Conservation (phyloP, 2,797 vertebrate genomes). For the Sphaeramia orbicularis region DNA sequence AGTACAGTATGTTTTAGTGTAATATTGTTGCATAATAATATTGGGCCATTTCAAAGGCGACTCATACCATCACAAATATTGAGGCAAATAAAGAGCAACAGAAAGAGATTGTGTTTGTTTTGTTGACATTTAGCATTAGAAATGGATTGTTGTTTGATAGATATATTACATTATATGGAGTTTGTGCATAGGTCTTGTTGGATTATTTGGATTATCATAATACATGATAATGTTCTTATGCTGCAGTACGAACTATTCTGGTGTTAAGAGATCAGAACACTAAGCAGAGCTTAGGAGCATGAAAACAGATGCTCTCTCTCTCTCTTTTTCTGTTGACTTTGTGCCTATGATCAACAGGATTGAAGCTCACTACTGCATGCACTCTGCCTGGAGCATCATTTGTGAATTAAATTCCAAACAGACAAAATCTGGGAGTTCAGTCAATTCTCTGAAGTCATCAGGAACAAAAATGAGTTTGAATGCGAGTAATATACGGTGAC, state of each 20-base stretch:
- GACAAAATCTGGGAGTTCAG: constrained; percentile 52
- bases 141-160: constrained; percentile 77
- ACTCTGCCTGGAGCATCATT: constrained; percentile 23
- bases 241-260: constrained; percentile 56
- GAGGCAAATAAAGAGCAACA: constrained; percentile 35
- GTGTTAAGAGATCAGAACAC: constrained; percentile 57
- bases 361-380: constrained; percentile 10
- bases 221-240: constrained; percentile 74
- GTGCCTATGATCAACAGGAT: constrained; percentile 39
- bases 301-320: constrained; percentile 60
- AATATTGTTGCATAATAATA: constrained; percentile 50
- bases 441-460: constrained; percentile 66
- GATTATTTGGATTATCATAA: constrained; percentile 82
- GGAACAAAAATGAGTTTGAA: constrained; percentile 55
- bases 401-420: constrained; percentile 56
- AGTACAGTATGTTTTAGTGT: background rate
- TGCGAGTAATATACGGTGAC: constrained; percentile 40
- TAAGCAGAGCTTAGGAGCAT: constrained; percentile 53
- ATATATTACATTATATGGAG: constrained; percentile 66
- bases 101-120: constrained; percentile 61
- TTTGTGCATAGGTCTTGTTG: constrained; percentile 70
- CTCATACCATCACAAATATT: constrained; percentile 38
- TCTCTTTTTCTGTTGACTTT: constrained; percentile 47
- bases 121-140: constrained; percentile 73
- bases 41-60: constrained; percentile 18